Evolutionary conservation across 1,140 invertebrate species (phyloP), one percentile per base, ranked within the genome.

Genomic region (Drusus annulatus): DNA sequence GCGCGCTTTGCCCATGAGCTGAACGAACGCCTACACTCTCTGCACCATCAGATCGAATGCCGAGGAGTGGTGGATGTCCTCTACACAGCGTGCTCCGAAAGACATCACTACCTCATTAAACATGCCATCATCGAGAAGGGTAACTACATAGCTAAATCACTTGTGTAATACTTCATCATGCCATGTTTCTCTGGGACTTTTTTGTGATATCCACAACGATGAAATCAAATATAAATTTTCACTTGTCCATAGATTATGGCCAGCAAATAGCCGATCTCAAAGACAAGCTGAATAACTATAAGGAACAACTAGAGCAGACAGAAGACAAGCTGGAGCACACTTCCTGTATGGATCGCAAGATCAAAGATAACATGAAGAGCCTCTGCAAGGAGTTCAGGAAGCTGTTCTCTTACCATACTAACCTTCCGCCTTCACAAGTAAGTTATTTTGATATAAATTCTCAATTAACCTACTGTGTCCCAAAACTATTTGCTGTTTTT

Each of bases 1-100:
- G 77, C 77, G 16, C 65, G 65, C 6, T 79, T 71, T 25, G 51
- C 23, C 4, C 52, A 79, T 23, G 77, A 71, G 54, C 16, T 79
- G n/a, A 63, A 45, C 36, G 77, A 79, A 16, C 51, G 52, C 4
- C 28, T 13, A 15, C 51, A 51, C 51, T 45, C 52, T 16, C 77
- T 79, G 52, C 50, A 68, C 1, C 77, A 79, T 17, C 77, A 79
- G 63, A 52, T 79, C 17, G 77, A 79, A 31, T 79, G 77, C 56
- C 63, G 77, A 19, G 77, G 77, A 4, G 23, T 79, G 5, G 77
- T 65, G n/a, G 77, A 79, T 28, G 65, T 79, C 8, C 19, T 79
- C 25, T 79, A 79, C 65, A 73, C 68, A 6, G 77, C 65, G 1
- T 79, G 77, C 25, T 17, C 77, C 7, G 77, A 79, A 28, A 19